phyloP scores from a whole-genome alignment of 2,797 vertebrate species.

The Malacoraja senta region DNA sequence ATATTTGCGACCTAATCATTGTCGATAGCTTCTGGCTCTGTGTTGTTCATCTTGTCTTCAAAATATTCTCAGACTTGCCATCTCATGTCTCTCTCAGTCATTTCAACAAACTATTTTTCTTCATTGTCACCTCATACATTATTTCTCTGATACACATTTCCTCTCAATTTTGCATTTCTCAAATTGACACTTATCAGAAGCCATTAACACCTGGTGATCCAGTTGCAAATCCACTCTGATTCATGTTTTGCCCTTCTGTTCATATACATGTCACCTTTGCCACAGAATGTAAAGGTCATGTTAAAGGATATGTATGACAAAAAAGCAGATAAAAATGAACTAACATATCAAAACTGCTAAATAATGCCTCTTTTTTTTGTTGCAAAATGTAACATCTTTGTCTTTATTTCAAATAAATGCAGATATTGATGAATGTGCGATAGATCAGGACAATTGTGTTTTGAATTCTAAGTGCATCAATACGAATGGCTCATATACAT shows the following conservation, averaged over 20 bases:
- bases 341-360: not conserved
- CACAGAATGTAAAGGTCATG: not conserved
- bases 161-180: not conserved
- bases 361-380: not conserved
- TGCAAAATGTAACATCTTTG: not conserved
- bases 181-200: not conserved
- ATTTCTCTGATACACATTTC: not conserved
- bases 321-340: not conserved
- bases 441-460: not conserved
- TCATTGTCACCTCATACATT: not conserved
- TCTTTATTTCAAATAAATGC: not conserved
- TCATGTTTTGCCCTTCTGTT: not conserved
- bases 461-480: not conserved
- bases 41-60: not conserved
- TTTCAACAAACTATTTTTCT: not conserved
- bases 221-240: not conserved
- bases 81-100: not conserved
- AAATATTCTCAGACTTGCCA: not conserved
- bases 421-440: conserved; percentile 23
- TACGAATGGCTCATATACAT: not conserved
- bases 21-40: not conserved
- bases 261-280: too few relatives aligned
- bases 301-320: too few relatives aligned
- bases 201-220: not conserved
- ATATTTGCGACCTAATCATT: not conserved